Base-by-base conservation (phyloP, 2,888 invertebrate genomes). In the Sialis fuliginosa region DNA sequence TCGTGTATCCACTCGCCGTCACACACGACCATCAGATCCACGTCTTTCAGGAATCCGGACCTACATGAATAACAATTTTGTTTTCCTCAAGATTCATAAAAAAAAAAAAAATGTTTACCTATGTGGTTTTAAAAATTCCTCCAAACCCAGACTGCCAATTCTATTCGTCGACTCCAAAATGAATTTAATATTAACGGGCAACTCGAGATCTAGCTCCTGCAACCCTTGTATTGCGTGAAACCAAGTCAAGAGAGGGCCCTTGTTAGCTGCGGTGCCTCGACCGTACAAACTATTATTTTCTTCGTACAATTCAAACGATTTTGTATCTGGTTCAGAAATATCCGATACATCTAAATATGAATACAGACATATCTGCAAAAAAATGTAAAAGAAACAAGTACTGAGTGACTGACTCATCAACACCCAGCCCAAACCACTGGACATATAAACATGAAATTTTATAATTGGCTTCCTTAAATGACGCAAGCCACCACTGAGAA, bases 171-270 rank as follows among this genome's bases (percentile, higher is more conserved):
- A 62, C 52, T 69, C 67, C 50, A 62, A 61, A 32, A 67, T 58
- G 48, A 69, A 64, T 54, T 65, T 66, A 4, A 69, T 52, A 52
- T 68, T 69, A 2, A 69, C 62, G 0, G 69, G 69, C 2, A 69
- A 12, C 7, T 59, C 57, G 7, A 63, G 55, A 6, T 59, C 55
- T 2, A 57, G 53, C 7, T 55, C 48, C 47, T 60, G 58, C 49
- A 65, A 66, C 5, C 60, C 60, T 48, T 63, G 55, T 8, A 69
- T 55, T 1, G 61, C 62, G 45, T 67, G 65, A 35, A 69, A 56
- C 61, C 69, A 69, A 48, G 61, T 60, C 44, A 69, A 53, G 30
- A 69, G 51, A 1, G 63, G 58, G 1, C 64, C 65, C 54, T 69
- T 69, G 48, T 67, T 67, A 45, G 58, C 61, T 4, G 63, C 62